phyloP scores from a whole-genome alignment of 1,140 invertebrate species.

The Bathynomus jamesi region DNA sequence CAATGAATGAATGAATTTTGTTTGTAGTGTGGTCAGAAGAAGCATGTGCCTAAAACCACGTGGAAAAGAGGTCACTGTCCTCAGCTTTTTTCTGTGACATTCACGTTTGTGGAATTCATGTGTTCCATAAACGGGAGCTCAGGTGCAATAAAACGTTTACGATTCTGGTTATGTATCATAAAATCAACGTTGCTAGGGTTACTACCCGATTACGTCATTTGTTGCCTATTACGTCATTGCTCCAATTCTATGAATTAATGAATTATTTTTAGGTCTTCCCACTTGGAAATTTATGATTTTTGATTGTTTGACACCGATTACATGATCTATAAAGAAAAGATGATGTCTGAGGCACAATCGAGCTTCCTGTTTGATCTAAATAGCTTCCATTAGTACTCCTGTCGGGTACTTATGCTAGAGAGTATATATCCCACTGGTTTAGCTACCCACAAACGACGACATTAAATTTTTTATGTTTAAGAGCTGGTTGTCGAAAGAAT shows the following conservation, averaged over 20 bases:
- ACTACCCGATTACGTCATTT: neutral
- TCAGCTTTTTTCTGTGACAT: neutral
- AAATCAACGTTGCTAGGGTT: neutral
- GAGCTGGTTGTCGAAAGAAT: no score
- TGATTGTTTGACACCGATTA: no score
- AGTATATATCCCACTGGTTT: neutral
- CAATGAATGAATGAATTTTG: no score
- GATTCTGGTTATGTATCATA: neutral
- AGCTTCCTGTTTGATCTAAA: no score
- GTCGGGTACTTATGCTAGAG: neutral
- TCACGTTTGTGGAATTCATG: neutral
- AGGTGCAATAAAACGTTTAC: neutral
- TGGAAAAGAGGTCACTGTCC: neutral
- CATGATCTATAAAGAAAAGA: no score
- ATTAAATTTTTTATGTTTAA: neutral
- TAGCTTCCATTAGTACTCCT: neutral
- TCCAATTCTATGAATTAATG: no score
- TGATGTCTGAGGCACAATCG: no score
- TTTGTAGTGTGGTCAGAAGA: no score
- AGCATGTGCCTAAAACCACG: neutral
- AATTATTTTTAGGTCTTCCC: no score
- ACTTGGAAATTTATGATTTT: no score
- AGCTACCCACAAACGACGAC: neutral
- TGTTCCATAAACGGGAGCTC: neutral
- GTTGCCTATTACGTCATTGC: neutral